Conservation (phyloP, 1,140 invertebrate species). For the Nautilus pompilius region DNA sequence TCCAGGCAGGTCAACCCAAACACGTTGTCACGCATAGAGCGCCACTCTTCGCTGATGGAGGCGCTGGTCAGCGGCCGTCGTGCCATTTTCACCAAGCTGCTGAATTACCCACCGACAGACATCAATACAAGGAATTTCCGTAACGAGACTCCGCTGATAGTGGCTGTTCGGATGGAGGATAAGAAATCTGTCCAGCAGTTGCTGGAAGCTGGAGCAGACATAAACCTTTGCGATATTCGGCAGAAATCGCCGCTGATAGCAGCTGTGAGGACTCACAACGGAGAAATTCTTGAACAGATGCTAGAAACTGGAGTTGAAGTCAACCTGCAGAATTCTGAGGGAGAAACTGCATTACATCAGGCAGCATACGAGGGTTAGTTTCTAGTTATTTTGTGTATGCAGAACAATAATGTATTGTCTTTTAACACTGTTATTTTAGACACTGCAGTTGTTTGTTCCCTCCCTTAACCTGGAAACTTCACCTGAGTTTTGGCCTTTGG, state of each 20-base stretch:
- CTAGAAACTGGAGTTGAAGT: constrained; percentile 26
- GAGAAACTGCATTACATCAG: constrained; percentile 31
- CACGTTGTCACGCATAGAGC: background rate
- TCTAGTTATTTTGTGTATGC: background rate
- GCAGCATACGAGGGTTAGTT: constrained; percentile 36
- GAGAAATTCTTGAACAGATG: constrained; percentile 18
- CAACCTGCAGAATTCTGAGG: constrained; percentile 17
- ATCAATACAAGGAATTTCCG: constrained; percentile 18
- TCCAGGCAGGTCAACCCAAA: constrained; percentile 3
- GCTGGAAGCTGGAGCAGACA: constrained; percentile 16
- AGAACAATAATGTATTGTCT: background rate
- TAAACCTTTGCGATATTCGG: constrained; percentile 6
- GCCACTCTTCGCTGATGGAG: constrained; percentile 17
- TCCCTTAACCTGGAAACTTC: too few relatives aligned
- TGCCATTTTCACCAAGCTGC: constrained; percentile 13
- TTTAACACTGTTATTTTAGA: too few relatives aligned
- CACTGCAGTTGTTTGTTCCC: too few relatives aligned
- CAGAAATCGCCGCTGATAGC: constrained; percentile 22
- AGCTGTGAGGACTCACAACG: constrained; percentile 18
- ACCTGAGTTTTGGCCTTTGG: too few relatives aligned
- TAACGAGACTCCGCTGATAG: constrained; percentile 17
- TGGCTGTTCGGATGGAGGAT: constrained; percentile 15
- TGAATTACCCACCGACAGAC: constrained; percentile 15
- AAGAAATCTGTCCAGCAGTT: constrained; percentile 10
- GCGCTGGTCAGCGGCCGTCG: constrained; percentile 21